Evolutionary conservation across 2,797 vertebrate species (phyloP), one percentile per base, ranked within the genome.

Genomic region (Arnoldichthys spilopterus): DNA sequence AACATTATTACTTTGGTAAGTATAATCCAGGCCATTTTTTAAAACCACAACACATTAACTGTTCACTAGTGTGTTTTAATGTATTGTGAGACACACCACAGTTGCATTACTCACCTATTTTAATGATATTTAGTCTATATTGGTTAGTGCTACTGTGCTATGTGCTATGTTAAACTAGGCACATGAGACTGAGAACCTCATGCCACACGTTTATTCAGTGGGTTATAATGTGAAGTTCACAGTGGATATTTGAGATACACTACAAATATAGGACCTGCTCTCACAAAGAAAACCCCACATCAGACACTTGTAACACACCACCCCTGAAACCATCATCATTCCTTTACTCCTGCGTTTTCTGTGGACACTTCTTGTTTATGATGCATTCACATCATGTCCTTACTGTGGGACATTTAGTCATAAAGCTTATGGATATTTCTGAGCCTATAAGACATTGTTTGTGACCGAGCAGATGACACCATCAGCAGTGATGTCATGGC

Each of bases 401-500:
- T 22, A 24, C 34, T 43, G 1, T n/a, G 6, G 37, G 1, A 6
- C 4, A 1, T 37, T 67, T 47, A 26, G 6, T 20, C 43, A 26
- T 68, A 49, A 69, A 30, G 20, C 13, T 24, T 43, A 45, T 0
- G 6, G 45, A 69, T 51, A 51, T 51, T 30, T 51, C 11, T 69
- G 32, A 51, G 16, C 43, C 47, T 51, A 12, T 32, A 18, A 26
- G 20, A 2, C 30, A 15, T 54, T 76, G 62, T 40, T 56, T n/a
- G 53, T 7, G 53, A 49, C 61, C 30, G 45, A 24, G 26, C 45
- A 73, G 62, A 28, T 22, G 43, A 16, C 16, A 45, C 30, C 28
- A 43, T 32, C 37, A 20, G 12, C 15, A 1, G 22, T 74, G 61
- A 82, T 28, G 70, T 75, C 70, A 84, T 37, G 20, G 13, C 26